These are phyloP conservation scores for Lamellibrachia columna DNA, from an alignment of 2,888 invertebrate genomes.

Conservation along the genomic window DNA sequence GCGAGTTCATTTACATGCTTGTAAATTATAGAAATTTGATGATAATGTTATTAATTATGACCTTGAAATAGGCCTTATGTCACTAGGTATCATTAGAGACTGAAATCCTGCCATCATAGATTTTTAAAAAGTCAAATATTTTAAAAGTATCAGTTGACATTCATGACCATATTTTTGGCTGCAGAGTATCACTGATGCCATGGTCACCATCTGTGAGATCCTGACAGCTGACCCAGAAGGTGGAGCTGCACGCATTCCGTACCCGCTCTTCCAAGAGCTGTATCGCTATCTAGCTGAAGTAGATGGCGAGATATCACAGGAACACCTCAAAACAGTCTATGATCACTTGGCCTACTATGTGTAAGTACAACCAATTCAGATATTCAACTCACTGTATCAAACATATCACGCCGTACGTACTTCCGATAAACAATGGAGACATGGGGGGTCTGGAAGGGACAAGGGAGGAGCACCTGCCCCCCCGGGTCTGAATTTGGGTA, in stretches of 20 bases:
- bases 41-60: neutral
- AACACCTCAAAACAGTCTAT: conserved; percentile 61
- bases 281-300: conserved; percentile 64
- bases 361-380: conserved; percentile 49
- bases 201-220: conserved; percentile 83
- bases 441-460: too few species aligned
- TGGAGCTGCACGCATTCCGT: conserved; percentile 79
- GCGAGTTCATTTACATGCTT: too few species aligned
- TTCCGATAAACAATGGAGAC: too few species aligned
- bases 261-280: conserved; percentile 62
- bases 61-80: neutral
- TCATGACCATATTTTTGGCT: conserved; percentile 3
- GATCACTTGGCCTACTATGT: conserved; percentile 60
- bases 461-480: too few species aligned
- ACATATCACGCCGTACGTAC: too few species aligned
- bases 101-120: neutral
- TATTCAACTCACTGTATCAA: too few species aligned
- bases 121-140: neutral
- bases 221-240: conserved; percentile 86
- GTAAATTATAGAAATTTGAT: too few species aligned
- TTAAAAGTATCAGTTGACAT: too few species aligned
- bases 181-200: conserved; percentile 79
- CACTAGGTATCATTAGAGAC: neutral
- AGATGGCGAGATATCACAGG: conserved; percentile 63
- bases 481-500: too few species aligned